Percentiles rank a stretch among this genome's conserved stretches.
Conservation (phyloP, 30 jellyfish, hydroid and myxozoan genomes). For the Hydra vulgaris region DNA sequence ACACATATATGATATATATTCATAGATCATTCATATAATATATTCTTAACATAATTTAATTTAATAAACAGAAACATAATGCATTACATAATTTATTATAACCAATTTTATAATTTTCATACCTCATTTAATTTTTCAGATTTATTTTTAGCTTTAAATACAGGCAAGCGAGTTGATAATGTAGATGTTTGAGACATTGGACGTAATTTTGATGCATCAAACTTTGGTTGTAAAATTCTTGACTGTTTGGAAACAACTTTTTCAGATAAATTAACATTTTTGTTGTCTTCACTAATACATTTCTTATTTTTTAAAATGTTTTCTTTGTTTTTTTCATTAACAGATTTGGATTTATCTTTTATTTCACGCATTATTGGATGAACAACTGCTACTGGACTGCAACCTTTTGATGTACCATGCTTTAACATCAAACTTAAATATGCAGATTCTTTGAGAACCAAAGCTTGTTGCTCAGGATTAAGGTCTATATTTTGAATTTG, state of each 20-base stretch:
- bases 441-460: constrained; percentile 25
- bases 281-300: neutral
- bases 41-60: too few relatives aligned
- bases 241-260: constrained; percentile 1
- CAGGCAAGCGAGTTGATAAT: constrained; percentile 15
- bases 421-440: constrained; percentile 19
- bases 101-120: too few relatives aligned
- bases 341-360: neutral
- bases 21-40: too few relatives aligned
- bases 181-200: constrained; percentile 12
- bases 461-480: constrained; percentile 38
- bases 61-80: too few relatives aligned
- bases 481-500: constrained; percentile 35
- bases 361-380: constrained; percentile 44
- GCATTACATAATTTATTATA: too few relatives aligned
- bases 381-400: constrained; percentile 82
- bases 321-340: constrained; percentile 3
- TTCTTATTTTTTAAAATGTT: neutral
- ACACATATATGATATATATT: too few relatives aligned
- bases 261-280: neutral
- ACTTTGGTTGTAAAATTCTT: constrained; percentile 27
- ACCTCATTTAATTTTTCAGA: neutral
- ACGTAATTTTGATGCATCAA: constrained; percentile 6
- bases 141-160: constrained; percentile 3
- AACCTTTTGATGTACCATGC: constrained; percentile 27